Conservation (phyloP, 2,113 vertebrate species). For the Hymenochirus boettgeri region DNA sequence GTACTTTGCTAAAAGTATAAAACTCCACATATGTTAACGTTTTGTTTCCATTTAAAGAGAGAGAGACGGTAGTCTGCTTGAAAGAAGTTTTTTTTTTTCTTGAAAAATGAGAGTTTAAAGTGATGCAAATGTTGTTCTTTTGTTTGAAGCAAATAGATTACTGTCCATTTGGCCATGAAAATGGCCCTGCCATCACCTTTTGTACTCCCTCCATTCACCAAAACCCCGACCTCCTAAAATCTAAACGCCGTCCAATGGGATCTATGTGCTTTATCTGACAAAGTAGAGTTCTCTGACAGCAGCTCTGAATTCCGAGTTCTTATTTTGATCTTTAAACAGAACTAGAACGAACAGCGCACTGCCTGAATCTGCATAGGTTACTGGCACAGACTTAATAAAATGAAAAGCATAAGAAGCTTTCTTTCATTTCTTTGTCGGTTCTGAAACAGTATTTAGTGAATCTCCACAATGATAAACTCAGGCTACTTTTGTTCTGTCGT, state of each 20-base stretch:
- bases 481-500: constrained; percentile 4
- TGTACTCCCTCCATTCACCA: background rate
- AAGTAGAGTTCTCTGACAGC: too few species aligned
- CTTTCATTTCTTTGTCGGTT: background rate
- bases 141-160: background rate
- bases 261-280: too few species aligned
- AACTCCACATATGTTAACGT: too few species aligned
- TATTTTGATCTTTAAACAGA: too few species aligned
- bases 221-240: constrained; percentile 1
- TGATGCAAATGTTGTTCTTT: background rate
- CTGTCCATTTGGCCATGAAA: background rate
- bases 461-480: constrained; percentile 7
- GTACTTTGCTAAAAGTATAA: too few species aligned
- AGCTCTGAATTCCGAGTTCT: too few species aligned
- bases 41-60: too few species aligned
- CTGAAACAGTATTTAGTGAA: constrained; percentile 7
- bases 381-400: too few species aligned
- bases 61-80: background rate
- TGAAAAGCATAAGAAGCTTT: background rate
- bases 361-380: too few species aligned
- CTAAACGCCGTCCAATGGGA: background rate
- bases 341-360: too few species aligned
- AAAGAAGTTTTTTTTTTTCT: background rate
- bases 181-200: constrained; percentile 9
- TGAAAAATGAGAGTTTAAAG: background rate